These are phyloP conservation scores for Falco peregrinus DNA, from an alignment of 2,797 vertebrate genomes.

Conservation along the genomic window DNA sequence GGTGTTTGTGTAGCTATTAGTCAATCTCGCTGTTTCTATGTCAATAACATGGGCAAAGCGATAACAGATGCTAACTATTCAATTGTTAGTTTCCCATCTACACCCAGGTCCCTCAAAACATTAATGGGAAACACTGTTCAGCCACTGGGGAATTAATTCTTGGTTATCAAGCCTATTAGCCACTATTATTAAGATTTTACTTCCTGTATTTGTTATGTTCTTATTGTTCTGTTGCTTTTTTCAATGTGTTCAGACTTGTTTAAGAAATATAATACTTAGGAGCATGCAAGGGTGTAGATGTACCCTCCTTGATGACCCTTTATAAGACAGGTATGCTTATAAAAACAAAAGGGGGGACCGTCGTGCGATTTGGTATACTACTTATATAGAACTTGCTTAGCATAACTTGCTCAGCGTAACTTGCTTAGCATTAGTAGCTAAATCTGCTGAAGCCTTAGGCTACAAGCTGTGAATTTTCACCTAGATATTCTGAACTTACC, in stretches of 20 bases:
- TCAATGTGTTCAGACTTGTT: neutral
- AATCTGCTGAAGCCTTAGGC: neutral
- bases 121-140: neutral
- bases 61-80: neutral
- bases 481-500: neutral
- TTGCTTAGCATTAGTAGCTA: neutral
- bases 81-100: neutral
- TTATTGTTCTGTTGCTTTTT: neutral
- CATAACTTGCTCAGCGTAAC: too few relatives aligned
- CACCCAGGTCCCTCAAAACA: neutral
- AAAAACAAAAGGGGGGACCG: neutral
- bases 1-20: neutral
- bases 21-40: neutral
- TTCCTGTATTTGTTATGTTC: neutral
- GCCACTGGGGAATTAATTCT: neutral
- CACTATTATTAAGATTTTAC: neutral
- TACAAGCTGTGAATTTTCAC: neutral
- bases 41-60: neutral
- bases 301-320: neutral
- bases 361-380: neutral
- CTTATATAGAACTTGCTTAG: neutral
- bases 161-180: neutral
- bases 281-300: neutral
- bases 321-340: neutral
- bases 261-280: neutral